Conservation (phyloP, 2,113 vertebrate species). For the Ophthalmolycus amberensis region DNA sequence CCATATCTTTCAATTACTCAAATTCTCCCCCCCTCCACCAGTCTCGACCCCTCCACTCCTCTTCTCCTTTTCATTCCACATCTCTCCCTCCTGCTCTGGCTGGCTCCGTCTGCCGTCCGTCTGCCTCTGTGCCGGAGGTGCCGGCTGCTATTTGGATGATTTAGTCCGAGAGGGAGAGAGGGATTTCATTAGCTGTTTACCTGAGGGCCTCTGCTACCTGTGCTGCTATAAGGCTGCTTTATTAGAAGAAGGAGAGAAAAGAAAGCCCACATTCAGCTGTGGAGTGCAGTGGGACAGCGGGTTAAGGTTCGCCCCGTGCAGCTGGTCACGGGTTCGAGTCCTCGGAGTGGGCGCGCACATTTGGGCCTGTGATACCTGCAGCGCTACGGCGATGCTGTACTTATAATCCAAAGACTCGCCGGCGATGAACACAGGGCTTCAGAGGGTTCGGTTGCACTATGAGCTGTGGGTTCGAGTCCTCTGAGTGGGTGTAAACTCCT, state of each 20-base stretch:
- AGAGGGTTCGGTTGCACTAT: conserved; percentile 19
- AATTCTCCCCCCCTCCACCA: neutral
- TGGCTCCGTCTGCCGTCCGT: conserved; percentile 71
- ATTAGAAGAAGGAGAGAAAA: conserved; percentile 54
- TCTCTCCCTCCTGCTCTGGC: conserved; percentile 21
- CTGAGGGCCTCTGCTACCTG: conserved; percentile 76
- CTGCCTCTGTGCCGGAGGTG: conserved; percentile 78
- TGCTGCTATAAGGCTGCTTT: conserved; percentile 71
- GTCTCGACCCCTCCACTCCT: conserved; percentile 17
- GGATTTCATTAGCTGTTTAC: conserved; percentile 85
- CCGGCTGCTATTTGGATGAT: conserved; percentile 83
- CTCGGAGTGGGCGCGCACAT: conserved; percentile 29
- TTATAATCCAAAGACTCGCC: conserved; percentile 18
- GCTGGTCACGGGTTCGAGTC: conserved; percentile 54
- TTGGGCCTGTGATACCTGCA: conserved; percentile 16
- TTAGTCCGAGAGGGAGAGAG: conserved; percentile 76
- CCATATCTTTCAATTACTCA: conserved; percentile 10
- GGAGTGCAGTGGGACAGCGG: conserved; percentile 33
- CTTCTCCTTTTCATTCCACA: conserved; percentile 16
- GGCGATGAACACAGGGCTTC: conserved; percentile 10
- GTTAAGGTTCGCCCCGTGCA: conserved; percentile 60
- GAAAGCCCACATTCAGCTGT: conserved; percentile 48
- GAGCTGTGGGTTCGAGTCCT: conserved; percentile 33
- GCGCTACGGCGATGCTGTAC: conserved; percentile 18
- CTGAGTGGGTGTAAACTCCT: conserved; percentile 3